phyloP scores from a whole-genome alignment of 2,113 vertebrate species.

The Hippoglossus stenolepis region DNA sequence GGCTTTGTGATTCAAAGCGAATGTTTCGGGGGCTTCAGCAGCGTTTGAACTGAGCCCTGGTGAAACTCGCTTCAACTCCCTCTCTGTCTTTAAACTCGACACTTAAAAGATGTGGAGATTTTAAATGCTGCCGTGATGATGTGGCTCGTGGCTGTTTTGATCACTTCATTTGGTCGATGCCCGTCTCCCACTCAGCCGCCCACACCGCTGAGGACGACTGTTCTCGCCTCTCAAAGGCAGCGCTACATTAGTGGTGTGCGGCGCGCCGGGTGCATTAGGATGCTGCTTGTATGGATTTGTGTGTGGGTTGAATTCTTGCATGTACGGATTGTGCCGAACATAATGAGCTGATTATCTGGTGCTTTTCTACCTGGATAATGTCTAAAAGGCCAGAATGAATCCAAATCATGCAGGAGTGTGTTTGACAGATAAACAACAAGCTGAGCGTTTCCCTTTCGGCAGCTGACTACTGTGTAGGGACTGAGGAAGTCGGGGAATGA shows the following conservation, averaged over 20 bases:
- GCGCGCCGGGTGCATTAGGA: not conserved
- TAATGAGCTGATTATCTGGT: constrained; percentile 37
- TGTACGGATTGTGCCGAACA: not conserved
- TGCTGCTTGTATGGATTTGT: not conserved
- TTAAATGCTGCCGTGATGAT: constrained; percentile 21
- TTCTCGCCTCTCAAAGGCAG: constrained; percentile 19
- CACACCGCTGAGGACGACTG: constrained; percentile 21
- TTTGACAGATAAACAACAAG: constrained; percentile 12
- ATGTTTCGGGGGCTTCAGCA: not conserved
- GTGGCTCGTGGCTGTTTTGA: constrained; percentile 14
- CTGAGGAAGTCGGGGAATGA: not conserved
- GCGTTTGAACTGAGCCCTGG: not conserved
- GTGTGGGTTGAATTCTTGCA: constrained; percentile 25
- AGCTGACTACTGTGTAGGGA: not conserved
- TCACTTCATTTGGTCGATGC: constrained; percentile 41
- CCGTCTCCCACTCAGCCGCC: constrained; percentile 34
- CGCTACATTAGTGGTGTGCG: constrained; percentile 5
- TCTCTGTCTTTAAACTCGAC: constrained; percentile 19
- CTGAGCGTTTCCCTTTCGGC: not conserved
- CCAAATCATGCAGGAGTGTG: not conserved
- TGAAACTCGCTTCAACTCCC: constrained; percentile 6
- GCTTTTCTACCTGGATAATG: not conserved
- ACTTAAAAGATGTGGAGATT: constrained; percentile 43
- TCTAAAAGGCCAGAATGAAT: constrained; percentile 6
- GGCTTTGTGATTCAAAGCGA: not conserved